phyloP scores from a whole-genome alignment of 2,113 vertebrate genomes.

The Phyllopteryx taeniolatus region DNA sequence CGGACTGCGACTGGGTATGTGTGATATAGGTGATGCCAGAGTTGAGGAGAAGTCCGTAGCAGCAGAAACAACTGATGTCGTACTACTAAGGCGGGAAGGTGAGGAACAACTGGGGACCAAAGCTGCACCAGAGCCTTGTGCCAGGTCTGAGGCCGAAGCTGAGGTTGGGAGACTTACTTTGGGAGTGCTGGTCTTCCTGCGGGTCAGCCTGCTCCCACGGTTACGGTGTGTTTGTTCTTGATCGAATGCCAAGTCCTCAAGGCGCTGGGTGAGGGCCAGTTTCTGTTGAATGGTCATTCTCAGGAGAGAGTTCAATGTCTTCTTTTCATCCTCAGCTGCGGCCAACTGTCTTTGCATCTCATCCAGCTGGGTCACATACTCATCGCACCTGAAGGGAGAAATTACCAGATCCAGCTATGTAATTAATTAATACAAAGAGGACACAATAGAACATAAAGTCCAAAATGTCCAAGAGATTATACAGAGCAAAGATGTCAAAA shows the following conservation, averaged over 20 bases:
- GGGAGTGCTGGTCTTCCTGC: conserved; percentile 84
- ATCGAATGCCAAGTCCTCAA: conserved; percentile 97
- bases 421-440: too few species aligned
- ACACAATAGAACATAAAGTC: too few species aligned
- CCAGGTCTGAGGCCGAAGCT: conserved; percentile 16
- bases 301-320: conserved; percentile 94
- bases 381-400: conserved; percentile 81
- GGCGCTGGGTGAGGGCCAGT: conserved; percentile 92
- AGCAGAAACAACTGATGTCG: conserved; percentile 22
- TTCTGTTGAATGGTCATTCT: conserved; percentile 99
- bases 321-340: conserved; percentile 97
- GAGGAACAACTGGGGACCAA: conserved; percentile 58
- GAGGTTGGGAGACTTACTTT: conserved; percentile 86
- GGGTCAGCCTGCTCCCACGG: conserved; percentile 78
- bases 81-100: conserved; percentile 34
- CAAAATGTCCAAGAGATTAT: too few species aligned
- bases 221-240: conserved; percentile 88
- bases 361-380: conserved; percentile 92
- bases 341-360: conserved; percentile 98
- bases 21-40: conserved; percentile 27
- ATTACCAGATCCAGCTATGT: background rate
- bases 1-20: conserved; percentile 17
- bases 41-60: conserved; percentile 18
- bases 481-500: too few species aligned
- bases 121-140: conserved; percentile 24